Conservation (phyloP, 2,113 vertebrate genomes). For the Atherinomorus stipes region DNA sequence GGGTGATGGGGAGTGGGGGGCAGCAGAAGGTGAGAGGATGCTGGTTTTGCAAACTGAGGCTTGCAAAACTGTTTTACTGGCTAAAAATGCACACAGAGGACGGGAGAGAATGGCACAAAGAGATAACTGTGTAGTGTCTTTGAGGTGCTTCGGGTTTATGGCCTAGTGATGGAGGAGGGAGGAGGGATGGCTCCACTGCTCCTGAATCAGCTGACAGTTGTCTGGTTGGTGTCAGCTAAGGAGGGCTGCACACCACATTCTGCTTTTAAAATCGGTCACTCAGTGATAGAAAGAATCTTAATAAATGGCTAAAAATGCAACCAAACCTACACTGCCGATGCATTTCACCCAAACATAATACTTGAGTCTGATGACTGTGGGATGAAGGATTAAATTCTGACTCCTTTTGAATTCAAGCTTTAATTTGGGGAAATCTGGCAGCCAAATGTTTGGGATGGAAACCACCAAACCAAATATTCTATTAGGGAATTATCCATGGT, state of each 20-base stretch:
- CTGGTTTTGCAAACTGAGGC: not conserved
- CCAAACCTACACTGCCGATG: not conserved
- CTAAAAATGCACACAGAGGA: not conserved
- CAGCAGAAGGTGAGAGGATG: slow-evolving; percentile 8
- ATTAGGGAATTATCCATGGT: too few relatives aligned
- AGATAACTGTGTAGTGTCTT: slow-evolving; percentile 50
- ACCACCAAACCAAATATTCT: too few relatives aligned
- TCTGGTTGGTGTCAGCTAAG: slow-evolving; percentile 33
- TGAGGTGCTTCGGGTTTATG: slow-evolving; percentile 59
- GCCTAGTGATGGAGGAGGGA: slow-evolving; percentile 6
- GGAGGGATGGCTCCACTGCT: slow-evolving; percentile 31
- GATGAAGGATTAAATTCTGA: not conserved
- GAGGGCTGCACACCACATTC: not conserved
- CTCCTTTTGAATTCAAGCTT: not conserved
- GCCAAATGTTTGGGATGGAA: too few relatives aligned
- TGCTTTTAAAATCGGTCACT: slow-evolving; percentile 9
- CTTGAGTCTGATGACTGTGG: not conserved
- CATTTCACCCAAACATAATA: too few relatives aligned
- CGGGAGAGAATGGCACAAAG: not conserved
- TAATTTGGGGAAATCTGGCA: not conserved
- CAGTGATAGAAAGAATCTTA: not conserved
- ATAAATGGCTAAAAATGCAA: not conserved
- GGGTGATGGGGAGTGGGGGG: not conserved
- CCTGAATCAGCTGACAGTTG: slow-evolving; percentile 48
- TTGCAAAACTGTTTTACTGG: not conserved